Conservation (phyloP, 2,888 invertebrate species). For the Euzophera pinguis region DNA sequence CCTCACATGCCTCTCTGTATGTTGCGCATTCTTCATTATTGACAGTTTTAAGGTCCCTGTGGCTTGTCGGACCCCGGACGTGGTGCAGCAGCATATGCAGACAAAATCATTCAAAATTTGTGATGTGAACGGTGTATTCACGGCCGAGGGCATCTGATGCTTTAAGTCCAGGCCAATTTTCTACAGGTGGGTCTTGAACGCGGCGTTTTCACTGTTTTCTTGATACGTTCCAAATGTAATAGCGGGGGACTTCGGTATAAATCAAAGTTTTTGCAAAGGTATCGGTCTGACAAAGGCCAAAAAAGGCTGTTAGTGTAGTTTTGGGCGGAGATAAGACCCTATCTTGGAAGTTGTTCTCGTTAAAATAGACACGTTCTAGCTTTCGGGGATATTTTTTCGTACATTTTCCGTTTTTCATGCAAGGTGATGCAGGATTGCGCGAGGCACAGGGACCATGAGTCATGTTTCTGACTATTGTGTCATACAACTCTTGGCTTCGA, state of each 20-base stretch:
- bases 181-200: conserved; percentile 23
- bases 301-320: no score
- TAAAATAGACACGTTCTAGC: no score
- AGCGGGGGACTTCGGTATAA: conserved; percentile 23
- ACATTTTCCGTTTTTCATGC: conserved; percentile 26
- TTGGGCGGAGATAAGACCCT: no score
- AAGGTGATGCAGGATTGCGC: conserved; percentile 24
- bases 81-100: no score
- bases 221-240: conserved; percentile 19
- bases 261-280: conserved; percentile 24
- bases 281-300: no score
- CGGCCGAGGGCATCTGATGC: conserved; percentile 25
- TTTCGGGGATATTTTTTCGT: no score
- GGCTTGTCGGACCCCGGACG: no score
- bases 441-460: conserved; percentile 21
- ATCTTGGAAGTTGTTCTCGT: no score
- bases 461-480: conserved; percentile 49
- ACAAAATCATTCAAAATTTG: conserved; percentile 27
- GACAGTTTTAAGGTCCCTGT: conserved; percentile 20
- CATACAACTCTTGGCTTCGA: conserved; percentile 80
- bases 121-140: conserved; percentile 26
- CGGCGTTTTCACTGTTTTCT: conserved; percentile 23
- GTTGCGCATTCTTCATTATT: conserved; percentile 20
- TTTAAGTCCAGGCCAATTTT: conserved; percentile 20
- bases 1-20: conserved; percentile 29